Evolutionary conservation across 2,888 invertebrate species (phyloP), one percentile per base, ranked within the genome.

Genomic region (Keiferia lycopersicella): DNA sequence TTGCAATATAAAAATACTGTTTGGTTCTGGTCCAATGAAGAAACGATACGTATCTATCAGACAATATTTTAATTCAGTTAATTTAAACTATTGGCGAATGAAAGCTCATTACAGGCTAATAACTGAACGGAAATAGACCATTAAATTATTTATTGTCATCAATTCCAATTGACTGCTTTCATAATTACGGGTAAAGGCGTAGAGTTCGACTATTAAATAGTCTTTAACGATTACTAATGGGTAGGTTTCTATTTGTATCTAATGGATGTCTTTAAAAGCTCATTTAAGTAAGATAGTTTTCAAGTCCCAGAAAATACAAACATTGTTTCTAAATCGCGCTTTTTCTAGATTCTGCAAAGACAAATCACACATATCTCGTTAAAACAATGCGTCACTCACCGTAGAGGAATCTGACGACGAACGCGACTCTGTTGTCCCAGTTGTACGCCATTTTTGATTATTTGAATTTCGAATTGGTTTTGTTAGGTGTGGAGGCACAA

Each of bases 371-470:
- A 39, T 12, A 20, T 38, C 39, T 39, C 18, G 39, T 0, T 20
- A 45, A 14, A 11, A 12, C 59, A 59, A 14, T 26, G 20, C 56
- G 26, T 22, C 58, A 93, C 95, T 94, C 88, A 96, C 96, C 96
- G 81, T 96, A 96, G 76, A 96, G 93, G 87, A 95, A 95, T 83
- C 94, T 94, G 73, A 96, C 96, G 80, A 96, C 95, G 86, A 96
- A 96, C 80, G 94, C 94, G 70, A 96, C 96, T 82, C 96, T 93
- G 87, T 95, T 96, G 81, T 96, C 95, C 96, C 96, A 96, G 79
- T 94, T 94, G 88, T 96, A 96, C 65, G 96, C 95, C 96, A 96
- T 96, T 61, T 34, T 66, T 65, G 64, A 45, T 62, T 60, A 56
- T 34, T 51, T 61, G 22, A 62, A 26, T 59, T 57, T 63, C 51